Conservation (phyloP, 2,888 invertebrate genomes). For the Steinernema carpocapsae region DNA sequence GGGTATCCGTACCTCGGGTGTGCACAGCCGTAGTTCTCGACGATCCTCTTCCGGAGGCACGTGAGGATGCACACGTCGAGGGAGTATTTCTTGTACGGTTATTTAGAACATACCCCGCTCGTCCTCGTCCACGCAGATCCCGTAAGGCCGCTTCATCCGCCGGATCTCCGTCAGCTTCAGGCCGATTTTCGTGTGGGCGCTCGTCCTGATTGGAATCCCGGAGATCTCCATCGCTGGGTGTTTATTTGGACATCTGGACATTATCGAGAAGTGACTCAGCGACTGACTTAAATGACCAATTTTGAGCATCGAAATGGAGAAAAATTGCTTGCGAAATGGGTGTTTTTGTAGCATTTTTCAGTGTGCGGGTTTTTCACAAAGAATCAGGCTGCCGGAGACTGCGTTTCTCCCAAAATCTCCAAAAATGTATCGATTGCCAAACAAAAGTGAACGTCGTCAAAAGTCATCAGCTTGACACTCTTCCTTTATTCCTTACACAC, state of each 20-base stretch:
- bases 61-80: not conserved
- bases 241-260: constrained; percentile 29
- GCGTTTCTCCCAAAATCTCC: too few species aligned
- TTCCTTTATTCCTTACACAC: too few species aligned
- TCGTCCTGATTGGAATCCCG: constrained; percentile 37
- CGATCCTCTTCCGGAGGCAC: not conserved
- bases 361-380: too few species aligned
- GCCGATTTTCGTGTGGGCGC: constrained; percentile 38
- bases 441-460: too few species aligned
- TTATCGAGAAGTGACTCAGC: too few species aligned
- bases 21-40: not conserved
- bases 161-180: constrained; percentile 38
- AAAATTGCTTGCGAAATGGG: too few species aligned
- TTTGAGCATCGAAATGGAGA: too few species aligned
- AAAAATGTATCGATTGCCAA: too few species aligned
- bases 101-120: constrained; percentile 37
- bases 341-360: too few species aligned
- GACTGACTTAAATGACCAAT: too few species aligned
- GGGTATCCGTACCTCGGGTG: constrained; percentile 5
- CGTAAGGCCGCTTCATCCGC: constrained; percentile 34
- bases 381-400: too few species aligned
- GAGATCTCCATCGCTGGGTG: constrained; percentile 38
- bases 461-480: too few species aligned
- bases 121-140: not conserved
- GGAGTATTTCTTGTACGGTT: constrained; percentile 36